phyloP scores from a whole-genome alignment of 2,888 invertebrate genomes.

The Agrenia bidenticulata region DNA sequence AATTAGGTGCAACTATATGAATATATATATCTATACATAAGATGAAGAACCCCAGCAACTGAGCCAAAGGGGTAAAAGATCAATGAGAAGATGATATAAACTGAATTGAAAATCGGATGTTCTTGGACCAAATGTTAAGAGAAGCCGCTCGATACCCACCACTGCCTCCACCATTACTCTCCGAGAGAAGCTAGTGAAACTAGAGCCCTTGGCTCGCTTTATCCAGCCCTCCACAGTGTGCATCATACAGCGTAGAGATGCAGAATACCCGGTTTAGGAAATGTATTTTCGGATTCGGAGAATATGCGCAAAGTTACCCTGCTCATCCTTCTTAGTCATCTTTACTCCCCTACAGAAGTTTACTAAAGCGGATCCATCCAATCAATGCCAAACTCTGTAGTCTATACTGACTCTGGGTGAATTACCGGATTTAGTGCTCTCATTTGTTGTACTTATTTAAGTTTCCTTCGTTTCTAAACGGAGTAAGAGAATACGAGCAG shows the following conservation, averaged over 20 bases:
- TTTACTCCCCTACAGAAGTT: background rate
- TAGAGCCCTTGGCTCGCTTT: background rate
- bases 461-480: too few species aligned
- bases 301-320: slow-evolving; percentile 4
- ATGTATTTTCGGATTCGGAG: background rate
- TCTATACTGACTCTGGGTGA: too few species aligned
- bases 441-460: too few species aligned
- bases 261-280: background rate
- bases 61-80: too few species aligned
- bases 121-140: background rate
- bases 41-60: background rate
- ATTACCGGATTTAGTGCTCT: too few species aligned
- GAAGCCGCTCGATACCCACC: slow-evolving; percentile 5
- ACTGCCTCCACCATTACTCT: background rate
- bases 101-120: slow-evolving; percentile 2
- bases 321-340: slow-evolving; percentile 17
- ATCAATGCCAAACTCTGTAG: background rate
- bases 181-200: background rate
- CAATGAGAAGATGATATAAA: background rate
- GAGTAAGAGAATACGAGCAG: too few species aligned
- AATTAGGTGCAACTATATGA: background rate
- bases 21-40: background rate
- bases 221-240: background rate
- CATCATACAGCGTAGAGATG: background rate
- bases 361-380: background rate